These are phyloP conservation scores for Ctenodactylus gundi DNA, from an alignment of 2,113 vertebrate species.

Conservation along the genomic window DNA sequence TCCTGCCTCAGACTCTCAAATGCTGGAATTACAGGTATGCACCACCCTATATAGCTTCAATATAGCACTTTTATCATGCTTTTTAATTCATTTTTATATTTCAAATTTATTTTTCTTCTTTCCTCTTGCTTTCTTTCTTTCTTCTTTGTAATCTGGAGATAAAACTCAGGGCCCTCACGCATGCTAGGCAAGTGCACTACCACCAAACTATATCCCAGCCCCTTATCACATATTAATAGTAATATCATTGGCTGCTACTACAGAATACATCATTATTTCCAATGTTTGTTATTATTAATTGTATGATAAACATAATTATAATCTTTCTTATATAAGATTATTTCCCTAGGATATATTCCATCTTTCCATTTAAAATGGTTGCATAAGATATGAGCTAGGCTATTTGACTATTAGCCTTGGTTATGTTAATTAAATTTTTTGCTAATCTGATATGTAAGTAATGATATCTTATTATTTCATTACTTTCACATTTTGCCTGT, in stretches of 20 bases:
- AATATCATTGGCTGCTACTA: not conserved
- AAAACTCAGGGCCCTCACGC: not conserved
- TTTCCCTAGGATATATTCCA: not conserved
- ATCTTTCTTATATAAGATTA: slow-evolving; percentile 19
- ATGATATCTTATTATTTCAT: not conserved
- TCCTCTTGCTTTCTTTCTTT: not conserved
- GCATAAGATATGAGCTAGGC: not conserved
- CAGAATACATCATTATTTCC: not conserved
- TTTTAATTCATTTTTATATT: not conserved
- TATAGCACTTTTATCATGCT: not conserved
- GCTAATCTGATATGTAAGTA: not conserved
- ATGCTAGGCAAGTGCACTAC: not conserved
- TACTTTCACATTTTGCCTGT: slow-evolving; percentile 25
- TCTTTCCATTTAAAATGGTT: not conserved
- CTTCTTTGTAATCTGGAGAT: not conserved
- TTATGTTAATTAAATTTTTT: slow-evolving; percentile 6
- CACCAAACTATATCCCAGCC: not conserved
- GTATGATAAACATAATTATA: not conserved
- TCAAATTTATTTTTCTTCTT: too few species aligned
- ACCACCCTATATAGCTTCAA: not conserved
- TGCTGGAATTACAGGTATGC: not conserved
- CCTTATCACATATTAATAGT: not conserved
- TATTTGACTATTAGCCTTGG: not conserved
- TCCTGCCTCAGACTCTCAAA: too few species aligned
- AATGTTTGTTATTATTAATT: not conserved